Evolutionary conservation across 2,113 vertebrate species (phyloP).

Genomic region (Vidua chalybeata): DNA sequence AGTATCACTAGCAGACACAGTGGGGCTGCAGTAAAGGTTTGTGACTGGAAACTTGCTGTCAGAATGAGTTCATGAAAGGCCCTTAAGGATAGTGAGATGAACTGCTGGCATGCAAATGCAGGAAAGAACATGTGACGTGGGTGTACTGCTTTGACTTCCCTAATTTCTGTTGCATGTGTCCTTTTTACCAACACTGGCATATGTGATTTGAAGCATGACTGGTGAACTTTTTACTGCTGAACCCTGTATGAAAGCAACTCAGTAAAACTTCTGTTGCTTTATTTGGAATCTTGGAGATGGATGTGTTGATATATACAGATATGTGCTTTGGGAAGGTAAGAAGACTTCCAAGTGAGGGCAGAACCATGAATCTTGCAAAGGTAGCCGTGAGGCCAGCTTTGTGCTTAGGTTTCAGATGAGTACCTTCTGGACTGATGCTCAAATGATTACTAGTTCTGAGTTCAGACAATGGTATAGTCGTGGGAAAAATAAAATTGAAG

Average conservation of each 20-base stretch:
- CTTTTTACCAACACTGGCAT: neutral
- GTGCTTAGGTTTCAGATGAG: neutral
- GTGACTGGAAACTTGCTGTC: neutral
- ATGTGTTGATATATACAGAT: accelerated
- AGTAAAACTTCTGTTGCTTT: neutral
- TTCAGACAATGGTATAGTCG: neutral
- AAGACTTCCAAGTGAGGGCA: neutral
- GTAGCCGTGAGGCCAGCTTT: neutral
- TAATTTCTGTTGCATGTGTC: neutral
- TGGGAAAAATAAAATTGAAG: neutral
- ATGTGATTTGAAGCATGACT: neutral
- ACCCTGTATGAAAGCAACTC: neutral
- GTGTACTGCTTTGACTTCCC: neutral
- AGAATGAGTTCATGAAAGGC: neutral
- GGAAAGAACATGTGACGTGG: accelerated
- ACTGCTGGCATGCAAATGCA: too few species aligned
- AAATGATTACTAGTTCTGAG: neutral
- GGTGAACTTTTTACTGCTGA: neutral
- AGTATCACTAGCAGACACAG: neutral
- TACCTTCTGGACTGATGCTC: neutral
- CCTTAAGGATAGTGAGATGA: neutral
- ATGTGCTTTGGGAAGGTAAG: neutral
- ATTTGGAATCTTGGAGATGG: neutral
- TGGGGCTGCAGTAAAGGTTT: neutral
- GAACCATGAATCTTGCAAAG: neutral